phyloP scores from a whole-genome alignment of 2,113 vertebrate genomes.

The Opisthocomus hoazin region DNA sequence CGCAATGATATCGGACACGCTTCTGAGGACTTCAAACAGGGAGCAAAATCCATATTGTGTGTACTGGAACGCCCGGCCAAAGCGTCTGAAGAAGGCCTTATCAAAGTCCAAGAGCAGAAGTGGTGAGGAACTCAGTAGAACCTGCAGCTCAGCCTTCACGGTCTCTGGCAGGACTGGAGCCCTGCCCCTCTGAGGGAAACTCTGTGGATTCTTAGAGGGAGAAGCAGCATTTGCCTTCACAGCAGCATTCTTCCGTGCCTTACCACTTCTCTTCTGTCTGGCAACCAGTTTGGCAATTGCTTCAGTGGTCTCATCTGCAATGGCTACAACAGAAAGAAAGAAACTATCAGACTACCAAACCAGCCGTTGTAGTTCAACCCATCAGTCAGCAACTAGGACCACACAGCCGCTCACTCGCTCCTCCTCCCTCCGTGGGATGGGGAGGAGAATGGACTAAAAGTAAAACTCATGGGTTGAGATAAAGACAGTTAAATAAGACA shows the following conservation, averaged over 20 bases:
- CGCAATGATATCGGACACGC: slow-evolving; percentile 71
- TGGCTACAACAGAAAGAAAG: slow-evolving; percentile 60
- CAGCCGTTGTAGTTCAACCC: no score
- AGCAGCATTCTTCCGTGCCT: not conserved
- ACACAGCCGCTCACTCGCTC: no score
- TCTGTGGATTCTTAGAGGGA: not conserved
- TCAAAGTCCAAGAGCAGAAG: slow-evolving; percentile 80
- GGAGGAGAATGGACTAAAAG: no score
- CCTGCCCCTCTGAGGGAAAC: slow-evolving; percentile 61
- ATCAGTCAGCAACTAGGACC: no score
- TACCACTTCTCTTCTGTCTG: slow-evolving; percentile 69
- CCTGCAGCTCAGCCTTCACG: slow-evolving; percentile 80
- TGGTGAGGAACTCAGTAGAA: slow-evolving; percentile 80
- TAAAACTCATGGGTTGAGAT: no score
- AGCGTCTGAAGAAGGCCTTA: slow-evolving; percentile 70
- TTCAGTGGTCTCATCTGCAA: slow-evolving; percentile 80
- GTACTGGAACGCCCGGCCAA: slow-evolving; percentile 75
- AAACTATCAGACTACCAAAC: not conserved
- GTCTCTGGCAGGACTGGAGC: slow-evolving; percentile 70
- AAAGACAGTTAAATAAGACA: no score
- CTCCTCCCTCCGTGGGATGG: no score
- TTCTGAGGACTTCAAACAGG: slow-evolving; percentile 77
- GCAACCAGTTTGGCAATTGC: slow-evolving; percentile 80
- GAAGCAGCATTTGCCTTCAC: not conserved
- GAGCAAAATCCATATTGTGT: slow-evolving; percentile 83